A percentile compares a stretch with the other conserved stretches of the same genome.
Conservation (phyloP, 2,888 invertebrate genomes). For the Meganola albula region DNA sequence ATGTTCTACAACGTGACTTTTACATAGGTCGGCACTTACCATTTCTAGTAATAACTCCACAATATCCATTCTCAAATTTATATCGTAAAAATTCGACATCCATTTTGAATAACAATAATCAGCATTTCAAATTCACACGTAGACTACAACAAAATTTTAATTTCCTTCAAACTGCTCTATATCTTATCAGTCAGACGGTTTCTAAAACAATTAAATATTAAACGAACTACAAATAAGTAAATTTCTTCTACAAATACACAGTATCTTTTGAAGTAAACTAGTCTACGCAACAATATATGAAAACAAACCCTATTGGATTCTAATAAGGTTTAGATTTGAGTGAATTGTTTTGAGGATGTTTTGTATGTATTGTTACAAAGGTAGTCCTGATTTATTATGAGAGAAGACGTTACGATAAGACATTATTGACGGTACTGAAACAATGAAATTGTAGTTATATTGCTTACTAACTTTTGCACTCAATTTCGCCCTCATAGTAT, state of each 20-base stretch:
- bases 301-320: not conserved
- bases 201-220: slow-evolving; percentile 25
- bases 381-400: no score
- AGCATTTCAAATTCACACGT: not conserved
- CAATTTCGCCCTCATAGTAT: no score
- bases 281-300: not conserved
- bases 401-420: no score
- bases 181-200: slow-evolving; percentile 24
- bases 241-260: slow-evolving; percentile 22
- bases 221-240: slow-evolving; percentile 20
- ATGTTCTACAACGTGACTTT: no score
- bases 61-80: slow-evolving; percentile 50
- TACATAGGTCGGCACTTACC: no score
- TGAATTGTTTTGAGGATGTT: no score
- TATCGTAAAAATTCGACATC: slow-evolving; percentile 57
- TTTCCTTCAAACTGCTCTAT: slow-evolving; percentile 9
- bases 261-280: slow-evolving; percentile 17
- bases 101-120: slow-evolving; percentile 32
- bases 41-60: slow-evolving; percentile 51
- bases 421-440: no score
- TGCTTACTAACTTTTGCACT: no score
- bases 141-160: slow-evolving; percentile 12
- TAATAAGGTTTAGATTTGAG: slow-evolving; percentile 2
- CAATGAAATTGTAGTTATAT: no score
- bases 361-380: no score